A percentile compares a stretch with the other conserved stretches of the same genome.
Conservation (phyloP, 2,113 vertebrate genomes). For the Scomber colias region DNA sequence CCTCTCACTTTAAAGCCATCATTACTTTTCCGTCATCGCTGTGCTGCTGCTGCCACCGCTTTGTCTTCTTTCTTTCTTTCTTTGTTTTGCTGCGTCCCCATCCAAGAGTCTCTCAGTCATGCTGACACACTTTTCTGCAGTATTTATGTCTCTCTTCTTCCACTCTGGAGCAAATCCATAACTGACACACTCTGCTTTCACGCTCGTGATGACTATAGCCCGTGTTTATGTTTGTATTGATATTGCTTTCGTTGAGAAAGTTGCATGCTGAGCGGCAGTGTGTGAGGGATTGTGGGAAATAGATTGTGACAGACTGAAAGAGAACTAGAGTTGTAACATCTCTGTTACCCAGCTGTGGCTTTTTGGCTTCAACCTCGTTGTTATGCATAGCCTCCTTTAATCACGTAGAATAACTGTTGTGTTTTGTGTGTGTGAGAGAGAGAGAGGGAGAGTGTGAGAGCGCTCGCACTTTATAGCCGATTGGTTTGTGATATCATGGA, state of each 20-base stretch:
- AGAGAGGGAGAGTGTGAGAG: neutral
- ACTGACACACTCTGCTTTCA: conserved; percentile 14
- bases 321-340: conserved; percentile 63
- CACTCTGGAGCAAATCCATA: conserved; percentile 32
- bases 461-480: conserved; percentile 18
- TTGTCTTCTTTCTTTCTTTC: neutral
- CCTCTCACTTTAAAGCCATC: conserved; percentile 17
- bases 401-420: conserved; percentile 49
- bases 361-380: conserved; percentile 71
- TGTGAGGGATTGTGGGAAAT: conserved; percentile 51
- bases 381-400: conserved; percentile 82
- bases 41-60: neutral
- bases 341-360: conserved; percentile 67
- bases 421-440: neutral
- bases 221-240: conserved; percentile 62
- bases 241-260: conserved; percentile 35
- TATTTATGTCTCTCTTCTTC: conserved; percentile 23
- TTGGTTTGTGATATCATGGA: conserved; percentile 55
- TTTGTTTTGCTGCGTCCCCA: conserved; percentile 22
- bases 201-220: conserved; percentile 28
- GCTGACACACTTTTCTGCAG: conserved; percentile 19
- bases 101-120: conserved; percentile 13
- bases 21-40: neutral
- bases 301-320: conserved; percentile 68
- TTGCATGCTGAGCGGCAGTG: conserved; percentile 28